Conservation (phyloP, 2,797 vertebrate species). For the Alosa sapidissima region DNA sequence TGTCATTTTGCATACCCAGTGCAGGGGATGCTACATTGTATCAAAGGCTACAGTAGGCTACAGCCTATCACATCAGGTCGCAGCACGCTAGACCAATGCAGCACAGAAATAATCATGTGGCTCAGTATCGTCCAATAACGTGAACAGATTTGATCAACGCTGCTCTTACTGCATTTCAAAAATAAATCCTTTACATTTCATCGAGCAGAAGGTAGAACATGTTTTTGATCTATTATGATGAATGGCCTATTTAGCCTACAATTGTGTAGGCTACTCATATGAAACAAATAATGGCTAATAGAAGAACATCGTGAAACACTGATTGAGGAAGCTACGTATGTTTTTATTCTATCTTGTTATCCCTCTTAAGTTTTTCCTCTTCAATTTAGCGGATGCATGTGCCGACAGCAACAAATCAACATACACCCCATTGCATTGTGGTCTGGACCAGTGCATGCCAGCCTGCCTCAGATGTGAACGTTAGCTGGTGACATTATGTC, state of each 20-base stretch:
- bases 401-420: not conserved
- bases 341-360: not conserved
- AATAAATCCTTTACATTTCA: not conserved
- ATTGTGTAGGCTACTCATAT: not conserved
- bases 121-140: not conserved
- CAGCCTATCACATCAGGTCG: not conserved
- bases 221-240: not conserved
- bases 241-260: not conserved
- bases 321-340: not conserved
- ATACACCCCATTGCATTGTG: conserved; percentile 18
- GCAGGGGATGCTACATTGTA: not conserved
- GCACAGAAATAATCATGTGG: not conserved
- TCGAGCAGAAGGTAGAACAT: not conserved
- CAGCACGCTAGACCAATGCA: not conserved
- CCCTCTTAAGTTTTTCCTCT: not conserved
- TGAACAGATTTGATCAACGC: not conserved
- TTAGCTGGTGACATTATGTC: not conserved
- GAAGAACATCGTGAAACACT: no score
- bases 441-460: not conserved
- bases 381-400: not conserved
- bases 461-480: not conserved
- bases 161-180: not conserved
- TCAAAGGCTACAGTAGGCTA: not conserved
- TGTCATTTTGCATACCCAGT: not conserved
- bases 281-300: no score